These are phyloP conservation scores for Macquaria ambigua DNA, from an alignment of 2,113 vertebrate genomes.

Conservation along the genomic window DNA sequence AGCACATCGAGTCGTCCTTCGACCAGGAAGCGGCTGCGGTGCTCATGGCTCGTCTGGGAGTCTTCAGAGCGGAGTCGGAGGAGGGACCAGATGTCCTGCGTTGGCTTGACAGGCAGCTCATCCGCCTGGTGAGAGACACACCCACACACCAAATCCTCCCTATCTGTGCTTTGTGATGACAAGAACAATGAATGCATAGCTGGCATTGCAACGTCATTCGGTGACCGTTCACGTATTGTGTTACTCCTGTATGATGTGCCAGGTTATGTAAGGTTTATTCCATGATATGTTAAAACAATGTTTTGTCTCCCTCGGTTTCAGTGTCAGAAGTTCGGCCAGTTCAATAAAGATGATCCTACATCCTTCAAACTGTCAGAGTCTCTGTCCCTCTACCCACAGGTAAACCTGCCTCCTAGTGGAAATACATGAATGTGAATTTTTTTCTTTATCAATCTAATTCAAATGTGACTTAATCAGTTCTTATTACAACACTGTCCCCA, in stretches of 20 bases:
- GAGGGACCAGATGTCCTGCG: constrained; percentile 96
- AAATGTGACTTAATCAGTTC: not conserved
- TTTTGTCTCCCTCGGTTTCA: constrained; percentile 75
- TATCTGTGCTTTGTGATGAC: not conserved
- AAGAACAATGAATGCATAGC: not conserved
- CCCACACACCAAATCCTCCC: too few species aligned
- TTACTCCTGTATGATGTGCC: not conserved
- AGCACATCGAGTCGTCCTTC: constrained; percentile 95
- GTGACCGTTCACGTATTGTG: not conserved
- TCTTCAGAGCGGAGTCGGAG: constrained; percentile 95
- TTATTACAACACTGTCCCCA: not conserved
- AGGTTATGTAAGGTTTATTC: not conserved
- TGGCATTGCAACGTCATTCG: constrained; percentile 7
- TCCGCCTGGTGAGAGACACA: constrained; percentile 90
- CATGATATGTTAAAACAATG: not conserved
- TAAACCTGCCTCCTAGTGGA: constrained; percentile 69
- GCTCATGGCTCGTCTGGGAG: constrained; percentile 95
- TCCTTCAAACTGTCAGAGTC: constrained; percentile 96
- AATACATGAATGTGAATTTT: not conserved
- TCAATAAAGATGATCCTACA: constrained; percentile 95
- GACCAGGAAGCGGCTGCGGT: constrained; percentile 97
- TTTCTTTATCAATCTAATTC: not conserved
- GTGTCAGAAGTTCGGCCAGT: constrained; percentile 99
- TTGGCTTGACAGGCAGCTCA: constrained; percentile 98
- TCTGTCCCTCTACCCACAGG: constrained; percentile 98